These are phyloP conservation scores for Drosophila arizonae DNA, from an alignment of 1,140 invertebrate species.

Conservation along the genomic window DNA sequence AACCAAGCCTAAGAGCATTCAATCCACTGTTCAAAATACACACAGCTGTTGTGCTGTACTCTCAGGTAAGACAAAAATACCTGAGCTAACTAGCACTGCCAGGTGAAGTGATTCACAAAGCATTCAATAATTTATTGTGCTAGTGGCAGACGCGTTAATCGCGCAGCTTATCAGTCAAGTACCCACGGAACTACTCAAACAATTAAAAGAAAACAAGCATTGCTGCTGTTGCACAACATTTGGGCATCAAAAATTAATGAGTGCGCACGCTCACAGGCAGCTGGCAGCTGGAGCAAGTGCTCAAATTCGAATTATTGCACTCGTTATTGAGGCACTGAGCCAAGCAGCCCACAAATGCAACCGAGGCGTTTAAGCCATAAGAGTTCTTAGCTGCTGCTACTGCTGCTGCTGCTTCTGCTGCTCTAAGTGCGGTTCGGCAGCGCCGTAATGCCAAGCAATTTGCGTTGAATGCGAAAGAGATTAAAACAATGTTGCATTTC, in stretches of 20 bases:
- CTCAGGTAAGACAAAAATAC: too few relatives aligned
- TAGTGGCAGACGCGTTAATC: neutral
- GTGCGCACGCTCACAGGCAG: slow-evolving; percentile 12
- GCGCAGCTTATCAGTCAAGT: slow-evolving; percentile 18
- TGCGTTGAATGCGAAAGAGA: slow-evolving; percentile 80
- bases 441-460: slow-evolving; percentile 77
- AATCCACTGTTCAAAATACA: too few relatives aligned
- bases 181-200: neutral
- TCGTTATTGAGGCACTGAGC: slow-evolving; percentile 30
- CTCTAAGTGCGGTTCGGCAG: slow-evolving; percentile 58
- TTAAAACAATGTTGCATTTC: slow-evolving; percentile 82
- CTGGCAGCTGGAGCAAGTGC: slow-evolving; percentile 53
- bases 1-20: too few relatives aligned
- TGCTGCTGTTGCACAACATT: slow-evolving; percentile 9
- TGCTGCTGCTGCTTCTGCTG: slow-evolving; percentile 21
- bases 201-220: neutral
- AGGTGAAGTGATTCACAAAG: too few relatives aligned
- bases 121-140: too few relatives aligned
- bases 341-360: slow-evolving; percentile 21
- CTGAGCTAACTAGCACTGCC: too few relatives aligned
- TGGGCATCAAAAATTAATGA: slow-evolving; percentile 42
- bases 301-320: slow-evolving; percentile 78
- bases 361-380: slow-evolving; percentile 27
- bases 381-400: slow-evolving; percentile 21
- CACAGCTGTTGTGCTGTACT: too few relatives aligned